Conservation (phyloP, 2,797 vertebrate genomes). For the Megalops cyprinoides region DNA sequence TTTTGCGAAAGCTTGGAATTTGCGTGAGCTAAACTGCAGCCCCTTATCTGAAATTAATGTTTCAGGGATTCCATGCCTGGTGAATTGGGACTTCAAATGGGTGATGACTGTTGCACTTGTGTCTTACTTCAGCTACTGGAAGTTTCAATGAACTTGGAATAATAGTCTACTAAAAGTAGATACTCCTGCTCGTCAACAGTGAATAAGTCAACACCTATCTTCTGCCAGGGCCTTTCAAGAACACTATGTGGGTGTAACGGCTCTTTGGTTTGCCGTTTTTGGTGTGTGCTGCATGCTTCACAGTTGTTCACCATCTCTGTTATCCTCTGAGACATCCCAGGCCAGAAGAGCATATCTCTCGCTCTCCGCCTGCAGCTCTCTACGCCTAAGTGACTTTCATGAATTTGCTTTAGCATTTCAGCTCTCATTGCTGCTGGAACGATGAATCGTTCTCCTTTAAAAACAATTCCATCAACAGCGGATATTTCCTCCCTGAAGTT, state of each 20-base stretch:
- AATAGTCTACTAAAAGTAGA: constrained; percentile 36
- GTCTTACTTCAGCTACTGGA: constrained; percentile 27
- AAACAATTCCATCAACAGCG: neutral
- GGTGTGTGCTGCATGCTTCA: constrained; percentile 21
- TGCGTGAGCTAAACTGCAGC: constrained; percentile 31
- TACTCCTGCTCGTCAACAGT: constrained; percentile 34
- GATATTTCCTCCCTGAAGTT: neutral
- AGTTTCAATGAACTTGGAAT: constrained; percentile 29
- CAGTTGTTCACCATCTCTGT: constrained; percentile 30
- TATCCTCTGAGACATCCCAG: constrained; percentile 30
- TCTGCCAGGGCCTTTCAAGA: constrained; percentile 38
- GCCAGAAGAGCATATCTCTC: constrained; percentile 33
- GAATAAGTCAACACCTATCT: too few species aligned
- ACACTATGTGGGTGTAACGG: constrained; percentile 31
- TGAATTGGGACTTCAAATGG: constrained; percentile 34
- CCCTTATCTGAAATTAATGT: constrained; percentile 31
- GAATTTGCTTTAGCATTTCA: constrained; percentile 3
- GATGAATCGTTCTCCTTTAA: neutral
- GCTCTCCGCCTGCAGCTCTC: constrained; percentile 29
- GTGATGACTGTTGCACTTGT: constrained; percentile 33
- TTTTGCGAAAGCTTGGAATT: constrained; percentile 34
- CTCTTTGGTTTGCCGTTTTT: constrained; percentile 31
- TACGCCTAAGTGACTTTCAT: constrained; percentile 38
- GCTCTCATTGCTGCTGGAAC: neutral
- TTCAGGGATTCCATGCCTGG: constrained; percentile 36